Evolutionary conservation across 1,140 invertebrate genomes (phyloP), one percentile per base, ranked within the genome.

Genomic region (Melipona quadrifasciata): DNA sequence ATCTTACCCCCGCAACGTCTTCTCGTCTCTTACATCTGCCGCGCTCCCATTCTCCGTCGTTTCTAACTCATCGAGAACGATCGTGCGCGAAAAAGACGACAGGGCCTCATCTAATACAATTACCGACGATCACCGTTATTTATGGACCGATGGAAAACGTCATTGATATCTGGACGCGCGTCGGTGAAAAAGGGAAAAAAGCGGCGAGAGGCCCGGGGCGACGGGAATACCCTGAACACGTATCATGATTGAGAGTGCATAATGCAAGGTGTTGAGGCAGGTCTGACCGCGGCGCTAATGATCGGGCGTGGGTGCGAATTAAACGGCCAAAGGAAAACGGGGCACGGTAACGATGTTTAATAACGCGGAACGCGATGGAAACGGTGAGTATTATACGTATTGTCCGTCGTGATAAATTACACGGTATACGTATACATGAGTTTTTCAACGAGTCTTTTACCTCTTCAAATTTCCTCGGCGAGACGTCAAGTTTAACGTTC

Each of bases 41-140:
- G 71, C 39, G 11, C 39, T 24, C 17, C 1, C 10, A n/a, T 16
- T 57, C 51, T 39, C 16, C 65, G 58, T 83, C 39, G 17, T 72
- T 72, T 17, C n/a, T 53, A 21, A 21, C 31, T 71, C 8, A 34
- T 68, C 19, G n/a, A 53, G 55, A 39, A n/a, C 24, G 71, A 80
- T 51, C 57, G 77, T 34, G 65, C 87, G 34, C 70, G n/a, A 61
- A 81, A 68, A 84, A 81, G 88, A 83, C 88, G 91, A 92, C 92
- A 92, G 92, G 87, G 85, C 67, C 85, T 94, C 91, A 94, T 94
- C 92, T 94, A 94, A 94, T 93, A 93, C 93, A 94, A 94, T 94
- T 94, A 93, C 88, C 77, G 76, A 58, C 85, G 90, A 93, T 92
- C 82, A 67, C 80, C 78, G 85, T 93, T 90, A 94, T 94, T 94